Conservation (phyloP, 2,888 invertebrate genomes). For the Carcina quercana region DNA sequence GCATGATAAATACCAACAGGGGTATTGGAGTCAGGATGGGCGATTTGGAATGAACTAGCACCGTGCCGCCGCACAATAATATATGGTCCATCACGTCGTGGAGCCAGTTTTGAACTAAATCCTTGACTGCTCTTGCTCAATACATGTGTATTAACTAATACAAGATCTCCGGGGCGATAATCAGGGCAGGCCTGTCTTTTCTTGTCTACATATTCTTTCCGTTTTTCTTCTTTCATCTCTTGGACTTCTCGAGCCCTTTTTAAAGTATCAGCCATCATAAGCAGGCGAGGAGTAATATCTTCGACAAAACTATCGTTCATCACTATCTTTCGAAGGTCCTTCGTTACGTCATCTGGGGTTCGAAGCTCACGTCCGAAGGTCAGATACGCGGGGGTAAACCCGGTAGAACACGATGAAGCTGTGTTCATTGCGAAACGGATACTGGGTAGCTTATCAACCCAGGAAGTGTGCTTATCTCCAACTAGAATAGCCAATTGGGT, state of each 20-base stretch:
- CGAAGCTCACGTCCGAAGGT: slow-evolving; percentile 23
- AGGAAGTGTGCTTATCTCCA: slow-evolving; percentile 15
- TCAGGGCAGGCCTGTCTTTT: slow-evolving; percentile 6
- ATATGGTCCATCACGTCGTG: slow-evolving; percentile 30
- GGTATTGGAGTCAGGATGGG: slow-evolving; percentile 1
- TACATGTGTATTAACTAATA: slow-evolving; percentile 10
- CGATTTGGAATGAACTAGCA: not conserved
- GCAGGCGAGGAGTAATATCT: slow-evolving; percentile 14
- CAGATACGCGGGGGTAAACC: slow-evolving; percentile 19
- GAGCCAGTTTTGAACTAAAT: slow-evolving; percentile 22
- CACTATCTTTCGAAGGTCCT: slow-evolving; percentile 11
- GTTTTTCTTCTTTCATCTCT: slow-evolving; percentile 13
- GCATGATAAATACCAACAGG: slow-evolving; percentile 15
- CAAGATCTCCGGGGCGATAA: slow-evolving; percentile 12
- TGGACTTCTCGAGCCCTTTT: slow-evolving; percentile 12
- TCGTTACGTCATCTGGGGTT: slow-evolving; percentile 12
- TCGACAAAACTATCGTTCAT: slow-evolving; percentile 14
- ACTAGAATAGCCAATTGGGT: slow-evolving; percentile 23
- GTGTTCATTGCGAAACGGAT: slow-evolving; percentile 25
- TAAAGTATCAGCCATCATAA: slow-evolving; percentile 5
- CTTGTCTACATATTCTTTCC: slow-evolving; percentile 12
- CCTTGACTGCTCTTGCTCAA: slow-evolving; percentile 11
- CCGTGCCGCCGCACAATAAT: not conserved
- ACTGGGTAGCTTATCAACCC: slow-evolving; percentile 18
- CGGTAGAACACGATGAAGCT: slow-evolving; percentile 13